phyloP scores from a whole-genome alignment of 2,113 vertebrate species.

The Narcine bancroftii region DNA sequence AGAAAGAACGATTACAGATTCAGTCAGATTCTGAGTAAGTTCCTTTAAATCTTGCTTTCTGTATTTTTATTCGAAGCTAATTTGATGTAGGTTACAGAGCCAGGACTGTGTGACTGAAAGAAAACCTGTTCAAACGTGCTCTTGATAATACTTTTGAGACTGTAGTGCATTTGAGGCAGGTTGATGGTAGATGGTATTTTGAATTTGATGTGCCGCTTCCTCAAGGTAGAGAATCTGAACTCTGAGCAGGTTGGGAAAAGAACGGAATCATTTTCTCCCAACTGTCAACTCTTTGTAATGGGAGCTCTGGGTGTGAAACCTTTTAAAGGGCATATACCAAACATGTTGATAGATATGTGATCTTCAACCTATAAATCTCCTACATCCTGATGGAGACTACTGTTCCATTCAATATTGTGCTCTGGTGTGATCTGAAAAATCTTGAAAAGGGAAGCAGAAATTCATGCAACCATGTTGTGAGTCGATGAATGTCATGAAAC shows the following conservation, averaged over 20 bases:
- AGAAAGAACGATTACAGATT: neutral
- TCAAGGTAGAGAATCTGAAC: neutral
- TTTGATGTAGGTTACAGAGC: neutral
- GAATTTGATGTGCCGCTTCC: neutral
- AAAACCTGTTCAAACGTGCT: neutral
- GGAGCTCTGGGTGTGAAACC: neutral
- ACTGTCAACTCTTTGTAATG: neutral
- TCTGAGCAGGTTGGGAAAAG: neutral
- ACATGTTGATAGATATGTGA: conserved; percentile 9
- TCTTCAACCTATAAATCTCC: neutral
- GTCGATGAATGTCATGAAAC: neutral
- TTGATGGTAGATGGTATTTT: neutral
- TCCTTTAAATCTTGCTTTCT: neutral
- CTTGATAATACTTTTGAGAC: neutral
- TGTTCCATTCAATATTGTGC: neutral
- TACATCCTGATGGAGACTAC: neutral
- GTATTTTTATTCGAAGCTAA: neutral
- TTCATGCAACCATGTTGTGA: neutral
- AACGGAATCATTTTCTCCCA: conserved; percentile 4
- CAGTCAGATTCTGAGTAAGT: neutral
- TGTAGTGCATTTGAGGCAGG: neutral
- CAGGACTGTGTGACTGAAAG: neutral
- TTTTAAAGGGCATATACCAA: neutral
- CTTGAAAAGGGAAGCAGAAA: neutral
- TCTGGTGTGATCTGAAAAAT: neutral